Base-by-base conservation (phyloP, 2,797 vertebrate species). In the Centroberyx gerrardi region DNA sequence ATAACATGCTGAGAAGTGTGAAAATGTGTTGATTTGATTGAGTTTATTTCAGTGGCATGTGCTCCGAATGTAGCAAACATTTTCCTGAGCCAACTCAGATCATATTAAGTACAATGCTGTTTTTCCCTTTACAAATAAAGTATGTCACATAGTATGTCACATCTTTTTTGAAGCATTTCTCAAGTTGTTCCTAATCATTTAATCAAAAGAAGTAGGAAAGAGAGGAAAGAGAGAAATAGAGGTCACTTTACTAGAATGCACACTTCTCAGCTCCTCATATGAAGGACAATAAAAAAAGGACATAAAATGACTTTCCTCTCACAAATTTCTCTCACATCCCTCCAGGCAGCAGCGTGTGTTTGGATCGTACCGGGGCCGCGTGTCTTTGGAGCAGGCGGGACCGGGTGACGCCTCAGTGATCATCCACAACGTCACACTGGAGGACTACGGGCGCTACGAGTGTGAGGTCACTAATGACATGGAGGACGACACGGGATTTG, bases 391-490 rank as follows among this genome's bases (percentile, higher is more conserved):
- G 89, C 93, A 94, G 59, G 95, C 95, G 0, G 97, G 96, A 0
- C 88, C 90, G 0, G 96, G 96, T 0, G 97, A 99, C 0, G 97
- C 98, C 40, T 99, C 97, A 0, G 93, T 99, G 73, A 93, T 99
- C 86, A 96, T 99, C 87, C 96, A 96, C 56, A 98, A 99, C 31
- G 92, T 99, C 74, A 98, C 97, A 0, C 94, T 99, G 71, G 96
- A 97, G 80, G 98, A 99, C 89, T 98, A 99, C 0, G 97, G 98
- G 0, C 97, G 96, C 82, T 99, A 97, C 0, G 97, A 98, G 88
- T 99, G 98, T 13, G 97, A 99, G 87, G 97, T 99, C 88, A 99
- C 97, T 69, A 96, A 98, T 3, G 97, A 99, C 90, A 95, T 99
- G 71, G 97, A 99, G 74, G 97, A 99, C 0, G 98, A 98, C 74